Percentiles rank a stretch among this genome's conserved stretches.
These are phyloP conservation scores for Myzus persicae DNA, from an alignment of 1,140 invertebrate species.

Conservation along the genomic window DNA sequence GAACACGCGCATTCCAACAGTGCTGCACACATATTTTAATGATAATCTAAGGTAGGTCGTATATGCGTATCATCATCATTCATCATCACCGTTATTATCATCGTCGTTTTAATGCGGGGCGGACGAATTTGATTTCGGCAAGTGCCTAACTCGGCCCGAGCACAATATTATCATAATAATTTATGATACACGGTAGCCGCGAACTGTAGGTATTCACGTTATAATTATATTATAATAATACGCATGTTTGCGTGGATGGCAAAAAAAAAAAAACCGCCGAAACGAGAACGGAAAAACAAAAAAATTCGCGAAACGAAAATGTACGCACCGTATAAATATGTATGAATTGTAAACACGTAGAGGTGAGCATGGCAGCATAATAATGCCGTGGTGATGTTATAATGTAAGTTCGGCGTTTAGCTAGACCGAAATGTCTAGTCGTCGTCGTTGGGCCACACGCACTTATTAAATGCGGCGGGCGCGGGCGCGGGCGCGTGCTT, in stretches of 20 bases:
- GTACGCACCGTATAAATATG: background rate
- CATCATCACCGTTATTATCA: background rate
- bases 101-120: background rate
- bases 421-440: background rate
- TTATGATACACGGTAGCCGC: background rate
- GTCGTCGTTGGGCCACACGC: constrained; percentile 8
- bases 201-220: background rate
- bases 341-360: background rate
- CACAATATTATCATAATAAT: background rate
- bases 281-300: background rate
- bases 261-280: background rate
- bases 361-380: background rate
- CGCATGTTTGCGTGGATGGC: background rate
- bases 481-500: background rate
- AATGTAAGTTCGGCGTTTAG: too few relatives aligned
- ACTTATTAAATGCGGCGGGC: background rate
- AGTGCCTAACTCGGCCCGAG: background rate
- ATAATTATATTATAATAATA: background rate
- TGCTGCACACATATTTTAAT: background rate
- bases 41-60: background rate
- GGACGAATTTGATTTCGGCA: background rate
- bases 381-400: background rate
- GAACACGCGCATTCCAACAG: background rate
- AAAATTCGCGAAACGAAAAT: background rate
- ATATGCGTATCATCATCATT: background rate